A percentile compares a stretch with the other conserved stretches of the same genome.
phyloP scores from a whole-genome alignment of 2,113 vertebrate species.

The Rynchops niger region DNA sequence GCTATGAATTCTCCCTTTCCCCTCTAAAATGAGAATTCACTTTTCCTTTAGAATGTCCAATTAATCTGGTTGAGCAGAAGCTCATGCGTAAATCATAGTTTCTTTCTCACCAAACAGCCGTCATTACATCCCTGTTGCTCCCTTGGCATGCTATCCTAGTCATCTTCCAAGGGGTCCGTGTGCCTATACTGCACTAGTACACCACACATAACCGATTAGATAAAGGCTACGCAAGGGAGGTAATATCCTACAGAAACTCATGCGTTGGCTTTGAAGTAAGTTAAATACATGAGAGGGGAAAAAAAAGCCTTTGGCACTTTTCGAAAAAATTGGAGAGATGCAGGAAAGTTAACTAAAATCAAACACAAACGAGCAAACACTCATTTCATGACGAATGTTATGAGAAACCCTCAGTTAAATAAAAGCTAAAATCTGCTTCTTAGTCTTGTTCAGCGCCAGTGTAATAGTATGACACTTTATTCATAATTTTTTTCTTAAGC shows the following conservation, averaged over 20 bases:
- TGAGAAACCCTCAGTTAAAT: neutral
- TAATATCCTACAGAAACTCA: neutral
- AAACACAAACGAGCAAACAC: conserved; percentile 50
- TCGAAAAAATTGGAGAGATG: neutral
- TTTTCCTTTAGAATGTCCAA: neutral
- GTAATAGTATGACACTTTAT: conserved; percentile 4
- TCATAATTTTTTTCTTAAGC: neutral
- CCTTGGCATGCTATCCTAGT: neutral
- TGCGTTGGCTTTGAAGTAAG: neutral
- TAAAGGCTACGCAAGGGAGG: neutral
- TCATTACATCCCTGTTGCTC: neutral
- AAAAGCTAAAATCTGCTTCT: conserved; percentile 25
- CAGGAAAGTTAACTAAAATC: conserved; percentile 36
- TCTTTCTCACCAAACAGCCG: neutral
- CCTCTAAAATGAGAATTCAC: neutral
- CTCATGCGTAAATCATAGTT: neutral
- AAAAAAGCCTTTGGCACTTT: conserved; percentile 29
- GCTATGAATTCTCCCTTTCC: neutral
- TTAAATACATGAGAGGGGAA: neutral
- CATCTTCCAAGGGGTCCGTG: neutral
- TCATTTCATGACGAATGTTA: conserved; percentile 20
- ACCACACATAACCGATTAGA: neutral
- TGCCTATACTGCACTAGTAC: neutral
- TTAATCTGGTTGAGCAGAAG: neutral
- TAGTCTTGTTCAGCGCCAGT: neutral